Conservation (phyloP, 2,888 invertebrate genomes). For the Eupithecia subfuscata region DNA sequence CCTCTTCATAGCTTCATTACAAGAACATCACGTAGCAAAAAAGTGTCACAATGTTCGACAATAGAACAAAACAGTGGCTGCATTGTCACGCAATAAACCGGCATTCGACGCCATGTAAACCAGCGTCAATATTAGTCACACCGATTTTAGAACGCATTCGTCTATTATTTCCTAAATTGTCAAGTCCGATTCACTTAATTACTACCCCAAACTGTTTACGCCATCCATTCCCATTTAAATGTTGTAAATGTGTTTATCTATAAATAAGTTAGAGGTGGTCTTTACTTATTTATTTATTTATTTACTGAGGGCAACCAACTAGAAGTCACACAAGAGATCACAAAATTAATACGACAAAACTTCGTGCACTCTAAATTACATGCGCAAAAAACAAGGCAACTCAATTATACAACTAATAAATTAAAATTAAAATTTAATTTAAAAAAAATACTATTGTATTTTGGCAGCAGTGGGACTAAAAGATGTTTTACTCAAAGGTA, state of each 20-base stretch:
- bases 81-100: neutral
- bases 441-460: no score
- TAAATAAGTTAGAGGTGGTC: constrained; percentile 64
- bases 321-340: no score
- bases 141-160: constrained; percentile 68
- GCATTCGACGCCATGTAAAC: constrained; percentile 59
- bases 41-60: constrained; percentile 15
- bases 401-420: no score
- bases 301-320: no score
- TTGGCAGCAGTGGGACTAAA: constrained; percentile 13
- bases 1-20: constrained; percentile 39
- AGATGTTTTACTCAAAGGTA: constrained; percentile 22
- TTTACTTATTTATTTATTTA: constrained; percentile 16
- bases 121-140: constrained; percentile 54
- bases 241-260: constrained; percentile 54
- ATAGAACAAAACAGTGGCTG: constrained; percentile 11
- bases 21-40: constrained; percentile 10
- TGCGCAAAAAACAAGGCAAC: no score
- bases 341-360: no score
- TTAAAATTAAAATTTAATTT: no score
- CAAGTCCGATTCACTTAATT: constrained; percentile 68
- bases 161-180: constrained; percentile 64
- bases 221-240: constrained; percentile 62
- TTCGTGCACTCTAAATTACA: no score
- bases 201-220: constrained; percentile 69